phyloP scores from a whole-genome alignment of 2,888 invertebrate genomes.

The Drosophila macrospina region DNA sequence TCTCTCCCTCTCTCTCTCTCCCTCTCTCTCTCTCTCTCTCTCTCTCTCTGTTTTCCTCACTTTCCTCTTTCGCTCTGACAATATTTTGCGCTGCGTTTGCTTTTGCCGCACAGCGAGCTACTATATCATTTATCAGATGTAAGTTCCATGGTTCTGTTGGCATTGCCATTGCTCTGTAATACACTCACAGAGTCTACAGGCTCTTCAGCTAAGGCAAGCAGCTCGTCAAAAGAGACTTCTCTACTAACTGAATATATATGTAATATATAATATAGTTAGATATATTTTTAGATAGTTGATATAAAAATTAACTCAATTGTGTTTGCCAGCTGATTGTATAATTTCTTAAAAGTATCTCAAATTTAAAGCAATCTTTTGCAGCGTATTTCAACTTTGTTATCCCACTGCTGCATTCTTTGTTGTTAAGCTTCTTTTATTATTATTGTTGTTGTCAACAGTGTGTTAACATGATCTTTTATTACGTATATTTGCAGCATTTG shows the following conservation, averaged over 20 bases:
- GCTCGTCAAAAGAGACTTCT: too few species aligned
- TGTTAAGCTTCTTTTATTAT: slow-evolving; percentile 26
- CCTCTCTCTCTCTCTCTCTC: slow-evolving; percentile 1
- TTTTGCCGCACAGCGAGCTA: slow-evolving; percentile 54
- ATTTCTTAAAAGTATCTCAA: too few species aligned
- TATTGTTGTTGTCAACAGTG: slow-evolving; percentile 51
- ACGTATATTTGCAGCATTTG: slow-evolving; percentile 53
- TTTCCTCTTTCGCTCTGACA: slow-evolving; percentile 48
- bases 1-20: slow-evolving; percentile 4
- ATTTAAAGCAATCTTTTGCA: neutral
- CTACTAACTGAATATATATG: too few species aligned
- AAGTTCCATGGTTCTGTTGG: slow-evolving; percentile 64
- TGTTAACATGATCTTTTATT: slow-evolving; percentile 84
- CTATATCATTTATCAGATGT: slow-evolving; percentile 82
- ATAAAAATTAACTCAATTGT: too few species aligned
- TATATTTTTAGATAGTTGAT: too few species aligned
- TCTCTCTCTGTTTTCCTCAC: neutral
- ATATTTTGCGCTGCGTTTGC: slow-evolving; percentile 66
- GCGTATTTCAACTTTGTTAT: slow-evolving; percentile 28
- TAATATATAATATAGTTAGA: too few species aligned
- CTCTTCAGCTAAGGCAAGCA: neutral
- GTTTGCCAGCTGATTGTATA: too few species aligned
- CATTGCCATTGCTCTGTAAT: slow-evolving; percentile 57
- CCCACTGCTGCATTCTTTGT: neutral
- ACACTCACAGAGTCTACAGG: neutral